Evolutionary conservation across 1,140 invertebrate species (phyloP).

Genomic region (Platorchestia sp.): DNA sequence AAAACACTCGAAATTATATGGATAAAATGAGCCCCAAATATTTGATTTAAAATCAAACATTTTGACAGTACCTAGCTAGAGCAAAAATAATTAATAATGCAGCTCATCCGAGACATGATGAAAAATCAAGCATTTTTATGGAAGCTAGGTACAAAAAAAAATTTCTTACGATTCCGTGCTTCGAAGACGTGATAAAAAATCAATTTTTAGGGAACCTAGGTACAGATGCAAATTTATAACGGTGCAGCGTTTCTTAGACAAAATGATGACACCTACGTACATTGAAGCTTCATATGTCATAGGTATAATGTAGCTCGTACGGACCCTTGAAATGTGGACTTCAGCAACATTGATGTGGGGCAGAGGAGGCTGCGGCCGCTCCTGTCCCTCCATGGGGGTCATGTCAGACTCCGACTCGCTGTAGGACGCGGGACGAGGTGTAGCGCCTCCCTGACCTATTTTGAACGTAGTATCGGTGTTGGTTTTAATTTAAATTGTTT

Average conservation of each 20-base stretch:
- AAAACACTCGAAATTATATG: too few relatives aligned
- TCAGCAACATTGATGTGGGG: constrained; percentile 43
- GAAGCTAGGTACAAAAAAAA: too few relatives aligned
- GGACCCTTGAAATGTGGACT: background rate
- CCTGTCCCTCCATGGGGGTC: constrained; percentile 79
- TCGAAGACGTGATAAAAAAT: too few relatives aligned
- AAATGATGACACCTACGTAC: background rate
- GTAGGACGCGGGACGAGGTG: constrained; percentile 77
- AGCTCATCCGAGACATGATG: too few relatives aligned
- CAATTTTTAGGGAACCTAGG: background rate
- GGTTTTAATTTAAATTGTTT: too few relatives aligned
- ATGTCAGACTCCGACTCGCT: constrained; percentile 81
- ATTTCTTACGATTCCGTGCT: too few relatives aligned
- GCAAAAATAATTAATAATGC: too few relatives aligned
- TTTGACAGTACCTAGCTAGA: too few relatives aligned
- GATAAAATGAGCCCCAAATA: too few relatives aligned
- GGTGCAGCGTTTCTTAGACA: background rate
- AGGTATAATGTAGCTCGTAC: background rate
- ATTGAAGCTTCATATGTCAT: background rate
- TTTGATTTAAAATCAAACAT: too few relatives aligned
- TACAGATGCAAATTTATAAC: background rate
- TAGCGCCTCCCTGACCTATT: constrained; percentile 43
- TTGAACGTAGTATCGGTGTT: background rate
- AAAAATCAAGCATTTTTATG: too few relatives aligned
- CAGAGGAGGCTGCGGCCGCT: constrained; percentile 20